Percentiles rank a stretch among this genome's conserved stretches.
Conservation (phyloP, 2,888 invertebrate genomes). For the Tinea pellionella region DNA sequence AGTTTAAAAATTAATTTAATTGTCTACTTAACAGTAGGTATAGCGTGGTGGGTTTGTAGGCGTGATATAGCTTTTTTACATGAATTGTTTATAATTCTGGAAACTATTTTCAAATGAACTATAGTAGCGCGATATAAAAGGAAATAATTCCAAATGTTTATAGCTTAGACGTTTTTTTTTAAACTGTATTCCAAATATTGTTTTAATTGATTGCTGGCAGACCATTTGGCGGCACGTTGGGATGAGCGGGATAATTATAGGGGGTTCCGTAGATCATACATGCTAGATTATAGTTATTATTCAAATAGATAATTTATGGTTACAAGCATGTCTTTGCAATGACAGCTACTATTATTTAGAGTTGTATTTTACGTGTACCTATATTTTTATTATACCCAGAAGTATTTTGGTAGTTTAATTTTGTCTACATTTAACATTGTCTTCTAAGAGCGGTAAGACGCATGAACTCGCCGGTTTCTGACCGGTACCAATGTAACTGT, state of each 20-base stretch:
- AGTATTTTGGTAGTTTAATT: no score
- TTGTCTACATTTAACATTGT: no score
- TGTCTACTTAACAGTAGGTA: no score
- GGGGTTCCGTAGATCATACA: conserved; percentile 22
- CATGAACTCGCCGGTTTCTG: no score
- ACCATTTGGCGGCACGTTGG: conserved; percentile 51
- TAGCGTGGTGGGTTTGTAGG: no score
- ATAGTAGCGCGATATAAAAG: conserved; percentile 18
- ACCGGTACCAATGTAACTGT: no score
- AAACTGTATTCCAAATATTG: conserved; percentile 62
- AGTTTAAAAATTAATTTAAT: no score
- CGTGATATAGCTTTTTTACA: no score
- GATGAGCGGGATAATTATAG: conserved; percentile 47
- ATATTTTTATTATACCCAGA: not conserved
- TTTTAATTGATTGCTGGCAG: conserved; percentile 66
- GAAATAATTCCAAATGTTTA: conserved; percentile 53
- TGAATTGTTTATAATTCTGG: no score
- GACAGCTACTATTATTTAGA: conserved; percentile 10
- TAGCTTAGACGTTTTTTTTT: conserved; percentile 57
- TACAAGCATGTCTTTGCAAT: not conserved
- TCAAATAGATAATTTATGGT: conserved; percentile 2
- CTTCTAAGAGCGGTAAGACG: no score
- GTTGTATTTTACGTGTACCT: not conserved
- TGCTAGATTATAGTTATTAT: conserved; percentile 5
- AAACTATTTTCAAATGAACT: not conserved